Evolutionary conservation across 35 echinoderm and acorn worm species (phyloP).

Genomic region (Heliocidaris tuberculata): DNA sequence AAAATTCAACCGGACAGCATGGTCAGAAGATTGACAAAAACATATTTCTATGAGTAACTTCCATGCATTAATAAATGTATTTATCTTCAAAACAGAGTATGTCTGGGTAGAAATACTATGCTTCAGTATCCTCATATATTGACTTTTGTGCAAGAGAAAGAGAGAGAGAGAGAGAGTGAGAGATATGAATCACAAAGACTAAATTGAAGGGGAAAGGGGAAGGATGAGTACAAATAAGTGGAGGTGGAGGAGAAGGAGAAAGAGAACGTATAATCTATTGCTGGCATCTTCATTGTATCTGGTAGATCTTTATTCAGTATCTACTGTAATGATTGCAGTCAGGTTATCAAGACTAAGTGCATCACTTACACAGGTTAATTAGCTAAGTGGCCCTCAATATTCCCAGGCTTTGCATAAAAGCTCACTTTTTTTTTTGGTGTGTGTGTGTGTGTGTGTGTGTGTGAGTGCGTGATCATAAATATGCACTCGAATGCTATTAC

Average conservation of each 20-base stretch:
- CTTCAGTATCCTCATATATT: neutral
- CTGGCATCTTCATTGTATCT: neutral
- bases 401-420: constrained; percentile 9
- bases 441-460: neutral
- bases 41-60: neutral
- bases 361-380: constrained; percentile 2
- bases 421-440: neutral
- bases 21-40: neutral
- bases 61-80: neutral
- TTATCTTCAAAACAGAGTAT: neutral
- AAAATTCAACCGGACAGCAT: neutral
- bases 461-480: neutral
- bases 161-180: no score
- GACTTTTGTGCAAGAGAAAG: neutral
- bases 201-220: neutral
- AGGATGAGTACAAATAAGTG: neutral
- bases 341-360: neutral
- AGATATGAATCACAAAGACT: neutral
- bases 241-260: no score
- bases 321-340: neutral
- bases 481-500: constrained; percentile 10
- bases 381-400: neutral
- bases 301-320: neutral
- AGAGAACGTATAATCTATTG: neutral
- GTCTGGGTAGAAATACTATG: neutral